Conservation (phyloP, 2,888 invertebrate species). For the Meteorus colon region DNA sequence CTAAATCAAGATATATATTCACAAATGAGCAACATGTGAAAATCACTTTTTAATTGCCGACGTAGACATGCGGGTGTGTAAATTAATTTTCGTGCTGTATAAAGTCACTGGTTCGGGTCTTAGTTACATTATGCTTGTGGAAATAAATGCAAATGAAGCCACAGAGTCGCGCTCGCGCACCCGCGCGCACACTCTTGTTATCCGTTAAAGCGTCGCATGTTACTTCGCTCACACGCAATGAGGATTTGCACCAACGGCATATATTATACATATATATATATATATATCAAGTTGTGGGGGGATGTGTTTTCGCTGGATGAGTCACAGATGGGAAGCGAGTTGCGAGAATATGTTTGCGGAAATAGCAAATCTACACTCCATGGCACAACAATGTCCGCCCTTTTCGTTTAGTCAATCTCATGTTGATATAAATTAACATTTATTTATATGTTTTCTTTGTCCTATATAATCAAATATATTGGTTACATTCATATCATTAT, state of each 20-base stretch:
- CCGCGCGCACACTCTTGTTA: slow-evolving; percentile 57
- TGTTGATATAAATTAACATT: neutral
- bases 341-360: slow-evolving; percentile 51
- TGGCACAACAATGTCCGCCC: slow-evolving; percentile 49
- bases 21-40: slow-evolving; percentile 3
- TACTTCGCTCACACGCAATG: slow-evolving; percentile 43
- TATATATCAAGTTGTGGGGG: slow-evolving; percentile 33
- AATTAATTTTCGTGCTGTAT: slow-evolving; percentile 18
- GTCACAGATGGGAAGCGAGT: slow-evolving; percentile 27
- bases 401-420: slow-evolving; percentile 21
- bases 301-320: slow-evolving; percentile 38
- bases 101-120: slow-evolving; percentile 31
- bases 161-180: slow-evolving; percentile 32
- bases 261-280: neutral
- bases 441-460: neutral
- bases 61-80: slow-evolving; percentile 2
- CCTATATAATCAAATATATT: neutral
- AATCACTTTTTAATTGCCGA: neutral
- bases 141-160: slow-evolving; percentile 64
- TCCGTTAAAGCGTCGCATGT: slow-evolving; percentile 56
- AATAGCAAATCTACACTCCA: slow-evolving; percentile 58
- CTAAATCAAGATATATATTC: neutral
- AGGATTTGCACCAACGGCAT: slow-evolving; percentile 9
- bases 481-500: neutral
- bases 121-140: slow-evolving; percentile 45